Conservation (phyloP, 2,113 vertebrate genomes). For the Eclectus roratus region DNA sequence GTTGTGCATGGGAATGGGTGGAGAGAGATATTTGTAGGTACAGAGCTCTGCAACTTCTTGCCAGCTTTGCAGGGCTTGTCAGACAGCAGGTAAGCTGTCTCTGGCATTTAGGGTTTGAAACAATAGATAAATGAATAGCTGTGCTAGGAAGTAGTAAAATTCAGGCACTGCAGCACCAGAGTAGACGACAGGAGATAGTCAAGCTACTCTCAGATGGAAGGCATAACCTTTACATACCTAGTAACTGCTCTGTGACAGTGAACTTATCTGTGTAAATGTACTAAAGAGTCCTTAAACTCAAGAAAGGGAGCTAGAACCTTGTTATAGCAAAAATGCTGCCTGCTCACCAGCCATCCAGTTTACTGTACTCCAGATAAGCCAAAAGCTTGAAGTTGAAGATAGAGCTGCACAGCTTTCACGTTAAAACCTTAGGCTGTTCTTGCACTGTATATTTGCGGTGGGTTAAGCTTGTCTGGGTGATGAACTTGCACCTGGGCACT, state of each 20-base stretch:
- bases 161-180: neutral
- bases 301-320: neutral
- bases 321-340: neutral
- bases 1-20: neutral
- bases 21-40: neutral
- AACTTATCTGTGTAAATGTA: neutral
- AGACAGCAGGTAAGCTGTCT: neutral
- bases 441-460: neutral
- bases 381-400: neutral
- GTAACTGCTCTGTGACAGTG: neutral
- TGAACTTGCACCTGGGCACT: accelerated
- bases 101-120: neutral
- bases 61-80: neutral
- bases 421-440: neutral
- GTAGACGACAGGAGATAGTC: neutral
- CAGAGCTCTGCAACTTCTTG: neutral
- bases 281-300: neutral
- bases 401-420: neutral
- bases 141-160: neutral
- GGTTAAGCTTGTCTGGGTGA: neutral
- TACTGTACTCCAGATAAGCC: neutral
- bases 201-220: neutral
- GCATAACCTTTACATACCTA: neutral
- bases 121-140: neutral
- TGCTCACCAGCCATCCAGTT: neutral